These are phyloP conservation scores for Loris lydekkerianus DNA, from an alignment of 2,797 vertebrate genomes.

Conservation along the genomic window DNA sequence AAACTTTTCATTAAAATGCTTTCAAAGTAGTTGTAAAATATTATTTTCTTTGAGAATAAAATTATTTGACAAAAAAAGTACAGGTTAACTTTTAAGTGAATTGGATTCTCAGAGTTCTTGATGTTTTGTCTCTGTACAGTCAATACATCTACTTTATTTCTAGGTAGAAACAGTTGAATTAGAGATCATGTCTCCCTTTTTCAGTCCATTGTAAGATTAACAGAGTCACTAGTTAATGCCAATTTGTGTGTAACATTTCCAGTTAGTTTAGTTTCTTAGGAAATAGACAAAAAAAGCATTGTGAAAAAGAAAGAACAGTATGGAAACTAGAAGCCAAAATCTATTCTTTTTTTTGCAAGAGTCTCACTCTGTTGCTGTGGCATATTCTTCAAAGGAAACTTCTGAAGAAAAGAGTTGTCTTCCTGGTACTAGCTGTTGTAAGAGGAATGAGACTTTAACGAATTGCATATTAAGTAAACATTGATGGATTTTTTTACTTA, in stretches of 20 bases:
- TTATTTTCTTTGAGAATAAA: neutral
- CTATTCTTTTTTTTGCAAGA: neutral
- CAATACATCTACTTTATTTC: slow-evolving; percentile 5
- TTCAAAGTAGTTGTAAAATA: neutral
- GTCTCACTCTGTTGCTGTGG: too few relatives aligned
- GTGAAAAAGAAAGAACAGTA: neutral
- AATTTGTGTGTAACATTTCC: slow-evolving; percentile 43
- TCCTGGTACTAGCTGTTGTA: neutral
- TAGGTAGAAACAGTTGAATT: slow-evolving; percentile 33
- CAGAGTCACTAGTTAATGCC: slow-evolving; percentile 33
- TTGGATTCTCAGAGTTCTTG: slow-evolving; percentile 52
- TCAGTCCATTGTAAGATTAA: slow-evolving; percentile 52
- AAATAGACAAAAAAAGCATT: neutral
- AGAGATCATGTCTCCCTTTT: neutral
- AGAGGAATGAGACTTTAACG: neutral
- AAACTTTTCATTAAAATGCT: slow-evolving; percentile 24
- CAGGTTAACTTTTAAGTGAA: slow-evolving; percentile 43
- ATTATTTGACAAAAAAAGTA: slow-evolving; percentile 17
- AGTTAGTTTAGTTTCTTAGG: neutral
- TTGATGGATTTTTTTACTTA: neutral
- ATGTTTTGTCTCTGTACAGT: neutral
- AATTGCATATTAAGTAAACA: neutral
- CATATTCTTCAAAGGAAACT: neutral
- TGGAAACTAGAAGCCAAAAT: neutral
- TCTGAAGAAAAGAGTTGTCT: neutral